Percentiles rank a stretch among this genome's conserved stretches.
phyloP scores from a whole-genome alignment of 1,140 invertebrate genomes.

The Drosophila ercepeae region DNA sequence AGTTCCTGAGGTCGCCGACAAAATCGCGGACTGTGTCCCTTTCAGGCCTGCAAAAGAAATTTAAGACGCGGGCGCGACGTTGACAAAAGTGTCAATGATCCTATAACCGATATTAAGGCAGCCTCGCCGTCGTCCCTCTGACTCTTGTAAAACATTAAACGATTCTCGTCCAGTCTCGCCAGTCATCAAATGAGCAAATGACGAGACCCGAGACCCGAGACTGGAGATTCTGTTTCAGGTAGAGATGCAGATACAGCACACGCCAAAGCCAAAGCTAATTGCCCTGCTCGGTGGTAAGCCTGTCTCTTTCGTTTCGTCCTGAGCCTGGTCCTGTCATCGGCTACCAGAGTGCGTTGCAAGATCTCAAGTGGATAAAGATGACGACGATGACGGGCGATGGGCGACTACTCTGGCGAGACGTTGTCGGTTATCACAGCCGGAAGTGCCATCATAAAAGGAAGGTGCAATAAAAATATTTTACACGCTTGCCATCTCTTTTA shows the following conservation, averaged over 20 bases:
- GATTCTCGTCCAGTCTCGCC: constrained; percentile 53
- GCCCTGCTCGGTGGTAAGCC: constrained; percentile 21
- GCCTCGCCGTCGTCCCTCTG: constrained; percentile 12
- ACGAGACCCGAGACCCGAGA: constrained; percentile 14
- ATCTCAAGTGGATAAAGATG: constrained; percentile 75
- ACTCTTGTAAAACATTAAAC: constrained; percentile 81
- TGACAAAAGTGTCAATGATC: constrained; percentile 79
- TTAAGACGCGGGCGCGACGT: constrained; percentile 37
- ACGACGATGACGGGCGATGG: constrained; percentile 25
- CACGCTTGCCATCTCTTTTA: constrained; percentile 44
- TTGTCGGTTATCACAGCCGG: constrained; percentile 70
- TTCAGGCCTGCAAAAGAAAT: constrained; percentile 8
- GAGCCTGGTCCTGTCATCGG: constrained; percentile 54
- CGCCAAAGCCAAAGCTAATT: constrained; percentile 66
- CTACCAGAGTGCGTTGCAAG: constrained; percentile 62
- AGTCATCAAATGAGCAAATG: constrained; percentile 61
- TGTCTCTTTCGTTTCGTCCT: constrained; percentile 8
- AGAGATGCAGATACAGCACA: constrained; percentile 78
- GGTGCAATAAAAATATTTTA: constrained; percentile 83
- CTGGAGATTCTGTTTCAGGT: constrained; percentile 21
- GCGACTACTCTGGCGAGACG: constrained; percentile 12
- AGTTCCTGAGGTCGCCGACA: neutral
- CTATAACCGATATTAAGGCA: constrained; percentile 79
- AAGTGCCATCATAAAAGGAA: constrained; percentile 82
- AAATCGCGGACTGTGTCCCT: constrained; percentile 22